Conservation (phyloP, 2,797 vertebrate species). For the Triplophysa yarkandensis region DNA sequence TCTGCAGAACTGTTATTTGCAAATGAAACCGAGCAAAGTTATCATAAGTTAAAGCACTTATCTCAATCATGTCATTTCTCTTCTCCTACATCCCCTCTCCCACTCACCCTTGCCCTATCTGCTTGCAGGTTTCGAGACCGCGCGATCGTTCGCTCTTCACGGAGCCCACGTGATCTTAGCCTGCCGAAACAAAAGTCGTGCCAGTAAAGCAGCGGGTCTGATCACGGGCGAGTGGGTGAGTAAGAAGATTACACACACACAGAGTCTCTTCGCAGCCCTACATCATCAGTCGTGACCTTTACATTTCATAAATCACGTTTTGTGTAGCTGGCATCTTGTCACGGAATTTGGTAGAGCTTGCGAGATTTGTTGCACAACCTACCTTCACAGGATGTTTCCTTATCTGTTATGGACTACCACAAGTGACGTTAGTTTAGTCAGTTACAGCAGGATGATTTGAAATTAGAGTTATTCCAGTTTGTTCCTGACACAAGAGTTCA, state of each 20-base stretch:
- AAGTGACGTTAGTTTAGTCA: no score
- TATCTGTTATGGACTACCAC: background rate
- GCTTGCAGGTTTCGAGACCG: slow-evolving; percentile 95
- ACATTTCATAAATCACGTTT: slow-evolving; percentile 31
- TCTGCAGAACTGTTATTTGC: slow-evolving; percentile 15
- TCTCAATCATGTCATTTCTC: slow-evolving; percentile 46
- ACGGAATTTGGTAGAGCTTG: slow-evolving; percentile 5
- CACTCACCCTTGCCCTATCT: slow-evolving; percentile 33
- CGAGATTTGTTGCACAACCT: background rate
- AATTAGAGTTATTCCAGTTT: no score
- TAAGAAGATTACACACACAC: background rate
- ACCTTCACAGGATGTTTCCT: background rate
- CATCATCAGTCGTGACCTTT: slow-evolving; percentile 19
- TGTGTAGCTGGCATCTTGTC: slow-evolving; percentile 24
- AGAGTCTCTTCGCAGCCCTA: background rate
- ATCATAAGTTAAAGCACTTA: slow-evolving; percentile 41
- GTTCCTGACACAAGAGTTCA: no score
- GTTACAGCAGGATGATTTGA: no score
- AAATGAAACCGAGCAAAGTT: slow-evolving; percentile 39
- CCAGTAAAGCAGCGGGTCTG: slow-evolving; percentile 78
- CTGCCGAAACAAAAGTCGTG: slow-evolving; percentile 83
- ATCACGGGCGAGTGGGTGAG: slow-evolving; percentile 95
- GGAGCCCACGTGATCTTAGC: slow-evolving; percentile 92
- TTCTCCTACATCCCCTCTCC: slow-evolving; percentile 19
- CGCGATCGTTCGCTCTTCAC: slow-evolving; percentile 92